phyloP scores from a whole-genome alignment of 2,888 invertebrate species.

The Athetis lepigone region DNA sequence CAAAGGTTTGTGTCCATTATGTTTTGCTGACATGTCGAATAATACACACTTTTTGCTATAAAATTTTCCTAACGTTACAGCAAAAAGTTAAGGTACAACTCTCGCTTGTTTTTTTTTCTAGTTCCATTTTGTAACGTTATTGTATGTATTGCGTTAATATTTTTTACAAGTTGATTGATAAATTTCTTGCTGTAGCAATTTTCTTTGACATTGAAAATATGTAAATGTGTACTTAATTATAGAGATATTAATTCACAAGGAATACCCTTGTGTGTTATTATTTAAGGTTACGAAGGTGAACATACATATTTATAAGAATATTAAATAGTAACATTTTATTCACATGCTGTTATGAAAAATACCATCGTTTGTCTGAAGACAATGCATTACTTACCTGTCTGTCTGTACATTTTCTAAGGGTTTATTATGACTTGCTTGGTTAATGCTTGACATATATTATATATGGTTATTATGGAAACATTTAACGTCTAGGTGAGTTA shows the following conservation, averaged over 20 bases:
- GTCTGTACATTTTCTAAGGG: slow-evolving; percentile 33
- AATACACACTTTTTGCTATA: slow-evolving; percentile 40
- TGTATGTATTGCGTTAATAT: slow-evolving; percentile 30
- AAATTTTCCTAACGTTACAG: slow-evolving; percentile 43
- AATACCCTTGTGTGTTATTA: slow-evolving; percentile 30
- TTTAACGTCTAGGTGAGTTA: slow-evolving; percentile 56
- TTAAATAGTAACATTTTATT: slow-evolving; percentile 33
- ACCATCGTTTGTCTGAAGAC: slow-evolving; percentile 45
- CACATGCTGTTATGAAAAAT: slow-evolving; percentile 52
- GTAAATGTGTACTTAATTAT: slow-evolving; percentile 38
- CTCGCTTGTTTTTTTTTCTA: slow-evolving; percentile 49
- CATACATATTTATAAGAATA: slow-evolving; percentile 38
- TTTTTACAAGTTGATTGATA: slow-evolving; percentile 22
- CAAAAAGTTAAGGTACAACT: slow-evolving; percentile 40
- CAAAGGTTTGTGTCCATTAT: slow-evolving; percentile 29
- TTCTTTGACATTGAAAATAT: slow-evolving; percentile 54
- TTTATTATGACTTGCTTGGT: slow-evolving; percentile 50
- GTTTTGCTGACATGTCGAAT: slow-evolving; percentile 31
- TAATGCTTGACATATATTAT: slow-evolving; percentile 48
- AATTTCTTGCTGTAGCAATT: slow-evolving; percentile 38
- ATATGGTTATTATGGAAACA: slow-evolving; percentile 61
- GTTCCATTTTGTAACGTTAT: slow-evolving; percentile 11
- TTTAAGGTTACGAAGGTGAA: slow-evolving; percentile 36
- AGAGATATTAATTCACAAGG: slow-evolving; percentile 27
- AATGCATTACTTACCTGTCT: slow-evolving; percentile 56